These are phyloP conservation scores for Conopomorpha cramerella DNA, from an alignment of 1,140 invertebrate species.

Conservation along the genomic window DNA sequence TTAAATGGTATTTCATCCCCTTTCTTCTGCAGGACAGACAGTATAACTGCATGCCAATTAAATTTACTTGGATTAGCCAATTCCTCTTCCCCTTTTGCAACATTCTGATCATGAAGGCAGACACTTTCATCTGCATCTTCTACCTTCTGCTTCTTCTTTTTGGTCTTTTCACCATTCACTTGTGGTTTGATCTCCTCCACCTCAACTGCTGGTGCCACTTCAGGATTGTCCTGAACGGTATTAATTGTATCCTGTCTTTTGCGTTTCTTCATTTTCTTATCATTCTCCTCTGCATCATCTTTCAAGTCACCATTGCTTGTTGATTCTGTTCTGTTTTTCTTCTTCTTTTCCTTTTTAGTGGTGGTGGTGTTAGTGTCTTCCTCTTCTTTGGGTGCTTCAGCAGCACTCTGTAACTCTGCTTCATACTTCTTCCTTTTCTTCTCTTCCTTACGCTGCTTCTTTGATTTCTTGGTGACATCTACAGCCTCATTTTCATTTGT, in stretches of 20 bases:
- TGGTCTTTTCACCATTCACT: slow-evolving; percentile 14
- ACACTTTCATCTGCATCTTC: slow-evolving; percentile 23
- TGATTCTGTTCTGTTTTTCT: slow-evolving; percentile 33
- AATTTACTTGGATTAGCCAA: slow-evolving; percentile 33
- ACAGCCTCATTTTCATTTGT: slow-evolving; percentile 10
- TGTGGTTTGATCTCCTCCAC: slow-evolving; percentile 6
- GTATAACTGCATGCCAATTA: slow-evolving; percentile 45
- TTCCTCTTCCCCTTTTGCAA: slow-evolving; percentile 25
- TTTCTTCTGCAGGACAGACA: slow-evolving; percentile 44
- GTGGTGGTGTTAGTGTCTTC: slow-evolving; percentile 19
- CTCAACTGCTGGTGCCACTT: slow-evolving; percentile 12
- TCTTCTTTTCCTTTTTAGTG: slow-evolving; percentile 45
- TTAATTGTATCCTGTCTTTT: slow-evolving; percentile 43
- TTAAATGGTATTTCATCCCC: slow-evolving; percentile 47
- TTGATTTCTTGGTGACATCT: slow-evolving; percentile 45
- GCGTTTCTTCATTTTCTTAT: slow-evolving; percentile 41
- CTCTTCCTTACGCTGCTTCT: slow-evolving; percentile 62
- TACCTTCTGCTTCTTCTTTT: slow-evolving; percentile 32
- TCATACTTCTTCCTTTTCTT: slow-evolving; percentile 56
- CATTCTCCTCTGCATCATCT: slow-evolving; percentile 7
- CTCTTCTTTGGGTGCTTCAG: slow-evolving; percentile 12
- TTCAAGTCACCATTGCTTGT: slow-evolving; percentile 24
- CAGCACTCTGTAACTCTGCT: slow-evolving; percentile 42
- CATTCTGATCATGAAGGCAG: slow-evolving; percentile 50
- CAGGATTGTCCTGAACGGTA: slow-evolving; percentile 6